These are phyloP conservation scores for Clunio marinus DNA, from an alignment of 2,888 invertebrate species.

Conservation along the genomic window DNA sequence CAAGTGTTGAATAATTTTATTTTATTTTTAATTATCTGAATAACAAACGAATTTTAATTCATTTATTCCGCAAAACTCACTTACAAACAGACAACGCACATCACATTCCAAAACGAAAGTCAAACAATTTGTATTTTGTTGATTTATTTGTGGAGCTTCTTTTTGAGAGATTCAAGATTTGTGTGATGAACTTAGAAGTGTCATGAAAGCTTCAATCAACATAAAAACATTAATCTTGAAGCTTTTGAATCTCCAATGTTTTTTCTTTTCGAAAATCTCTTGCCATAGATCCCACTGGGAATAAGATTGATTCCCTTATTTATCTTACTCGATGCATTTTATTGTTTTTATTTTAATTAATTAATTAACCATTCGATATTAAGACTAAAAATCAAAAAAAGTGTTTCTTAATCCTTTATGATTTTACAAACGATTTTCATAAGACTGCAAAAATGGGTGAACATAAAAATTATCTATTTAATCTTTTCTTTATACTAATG, in stretches of 20 bases:
- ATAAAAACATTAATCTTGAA: no score
- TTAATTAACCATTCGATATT: background rate
- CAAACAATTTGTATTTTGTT: background rate
- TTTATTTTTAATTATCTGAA: no score
- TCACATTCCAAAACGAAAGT: slow-evolving; percentile 12
- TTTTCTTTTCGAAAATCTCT: no score
- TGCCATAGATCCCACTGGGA: background rate
- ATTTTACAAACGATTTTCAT: slow-evolving; percentile 2
- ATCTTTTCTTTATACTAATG: background rate
- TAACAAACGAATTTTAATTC: no score
- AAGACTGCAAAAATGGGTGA: slow-evolving; percentile 23
- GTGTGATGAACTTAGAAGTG: no score
- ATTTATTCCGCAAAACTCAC: no score
- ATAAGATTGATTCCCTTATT: background rate
- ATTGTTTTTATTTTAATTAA: background rate
- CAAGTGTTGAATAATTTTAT: no score
- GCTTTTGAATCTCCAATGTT: no score
- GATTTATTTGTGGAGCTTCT: no score
- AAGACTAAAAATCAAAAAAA: slow-evolving; percentile 5
- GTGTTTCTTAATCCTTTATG: background rate
- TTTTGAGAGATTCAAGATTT: no score
- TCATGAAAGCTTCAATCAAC: no score
- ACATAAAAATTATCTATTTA: slow-evolving; percentile 4
- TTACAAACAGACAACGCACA: background rate
- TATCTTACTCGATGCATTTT: no score